phyloP scores from a whole-genome alignment of 2,888 invertebrate genomes.

The Lasioglossum vierecki region DNA sequence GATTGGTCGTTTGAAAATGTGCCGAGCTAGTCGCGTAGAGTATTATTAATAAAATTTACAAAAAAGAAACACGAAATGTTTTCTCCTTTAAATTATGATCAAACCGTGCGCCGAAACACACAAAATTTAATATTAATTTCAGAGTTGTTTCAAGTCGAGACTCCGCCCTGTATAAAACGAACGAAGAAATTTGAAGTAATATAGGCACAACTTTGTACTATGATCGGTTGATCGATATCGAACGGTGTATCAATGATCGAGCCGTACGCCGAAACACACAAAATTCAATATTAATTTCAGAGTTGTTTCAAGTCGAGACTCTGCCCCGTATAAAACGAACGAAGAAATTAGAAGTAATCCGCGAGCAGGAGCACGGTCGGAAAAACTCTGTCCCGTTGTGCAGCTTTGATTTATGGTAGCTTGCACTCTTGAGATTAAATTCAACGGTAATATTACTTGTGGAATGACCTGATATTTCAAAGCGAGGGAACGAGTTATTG shows the following conservation, averaged over 20 bases:
- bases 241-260: too few relatives aligned
- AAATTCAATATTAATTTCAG: too few relatives aligned
- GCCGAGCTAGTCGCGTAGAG: slow-evolving; percentile 53
- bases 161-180: too few relatives aligned
- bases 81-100: too few relatives aligned
- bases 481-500: not conserved
- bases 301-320: too few relatives aligned
- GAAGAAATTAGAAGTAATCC: not conserved
- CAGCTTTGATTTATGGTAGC: not conserved
- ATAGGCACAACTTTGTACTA: too few relatives aligned
- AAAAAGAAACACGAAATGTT: slow-evolving; percentile 18
- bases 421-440: slow-evolving; percentile 12
- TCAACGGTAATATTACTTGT: slow-evolving; percentile 8
- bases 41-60: slow-evolving; percentile 69
- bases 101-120: too few relatives aligned
- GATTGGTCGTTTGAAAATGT: slow-evolving; percentile 53
- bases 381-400: not conserved
- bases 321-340: not conserved
- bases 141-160: too few relatives aligned
- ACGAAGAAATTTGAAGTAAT: not conserved
- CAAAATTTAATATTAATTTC: too few relatives aligned
- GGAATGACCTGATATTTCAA: slow-evolving; percentile 3
- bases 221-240: too few relatives aligned
- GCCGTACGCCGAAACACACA: too few relatives aligned
- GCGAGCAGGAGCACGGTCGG: not conserved